Evolutionary conservation across 2,888 invertebrate species (phyloP).

Genomic region (Celastrina argiolus): DNA sequence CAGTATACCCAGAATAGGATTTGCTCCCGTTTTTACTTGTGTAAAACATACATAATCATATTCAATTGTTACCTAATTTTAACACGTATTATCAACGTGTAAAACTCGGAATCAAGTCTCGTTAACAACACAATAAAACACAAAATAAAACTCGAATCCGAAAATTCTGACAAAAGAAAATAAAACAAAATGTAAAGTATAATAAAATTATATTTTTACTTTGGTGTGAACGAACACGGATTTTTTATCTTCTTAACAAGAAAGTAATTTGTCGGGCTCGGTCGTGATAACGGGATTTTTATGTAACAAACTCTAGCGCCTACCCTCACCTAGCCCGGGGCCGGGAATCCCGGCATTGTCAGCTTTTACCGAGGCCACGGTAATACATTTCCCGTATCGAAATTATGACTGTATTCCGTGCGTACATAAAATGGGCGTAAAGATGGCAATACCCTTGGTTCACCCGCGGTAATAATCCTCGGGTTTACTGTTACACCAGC

Average conservation of each 20-base stretch:
- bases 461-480: slow-evolving; percentile 58
- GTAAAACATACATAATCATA: background rate
- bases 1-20: background rate
- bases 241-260: slow-evolving; percentile 75
- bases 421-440: slow-evolving; percentile 72
- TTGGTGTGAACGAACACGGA: slow-evolving; percentile 69
- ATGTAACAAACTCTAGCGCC: slow-evolving; percentile 75
- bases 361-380: slow-evolving; percentile 64
- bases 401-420: slow-evolving; percentile 72
- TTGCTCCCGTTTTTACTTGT: background rate
- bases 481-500: slow-evolving; percentile 62
- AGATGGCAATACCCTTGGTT: slow-evolving; percentile 65
- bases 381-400: slow-evolving; percentile 70
- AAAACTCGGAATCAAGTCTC: slow-evolving; percentile 24
- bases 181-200: background rate
- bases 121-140: slow-evolving; percentile 3
- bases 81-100: background rate
- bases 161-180: slow-evolving; percentile 4
- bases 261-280: slow-evolving; percentile 76
- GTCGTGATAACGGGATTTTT: slow-evolving; percentile 76
- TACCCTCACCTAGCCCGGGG: slow-evolving; percentile 74
- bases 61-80: slow-evolving; percentile 1
- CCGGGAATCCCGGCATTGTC: slow-evolving; percentile 71
- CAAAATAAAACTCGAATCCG: background rate
- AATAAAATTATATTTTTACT: slow-evolving; percentile 52